Evolutionary conservation across 2,113 vertebrate genomes (phyloP).

Genomic region (Cariama cristata): DNA sequence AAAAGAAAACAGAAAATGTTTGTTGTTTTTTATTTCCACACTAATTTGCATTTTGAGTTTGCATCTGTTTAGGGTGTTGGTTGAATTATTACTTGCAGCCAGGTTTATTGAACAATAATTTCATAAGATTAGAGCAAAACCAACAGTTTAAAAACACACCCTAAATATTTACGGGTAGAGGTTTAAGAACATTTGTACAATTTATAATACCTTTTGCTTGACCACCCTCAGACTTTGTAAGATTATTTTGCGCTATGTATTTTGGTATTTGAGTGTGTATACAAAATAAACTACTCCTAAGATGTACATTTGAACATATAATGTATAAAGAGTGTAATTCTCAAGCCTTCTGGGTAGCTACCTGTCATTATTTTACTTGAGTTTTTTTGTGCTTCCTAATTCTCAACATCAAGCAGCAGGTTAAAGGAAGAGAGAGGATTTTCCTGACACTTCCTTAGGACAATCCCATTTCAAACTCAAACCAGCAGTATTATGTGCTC

Average conservation of each 20-base stretch:
- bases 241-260: background rate
- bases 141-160: background rate
- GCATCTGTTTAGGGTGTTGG: background rate
- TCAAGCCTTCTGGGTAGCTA: background rate
- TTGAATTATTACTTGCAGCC: background rate
- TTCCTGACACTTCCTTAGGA: background rate
- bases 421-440: background rate
- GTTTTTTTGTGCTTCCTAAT: background rate
- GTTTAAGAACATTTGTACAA: background rate
- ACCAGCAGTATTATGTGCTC: background rate
- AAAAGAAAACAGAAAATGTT: background rate
- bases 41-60: background rate
- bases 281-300: background rate
- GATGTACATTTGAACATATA: background rate
- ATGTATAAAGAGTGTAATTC: background rate
- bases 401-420: background rate
- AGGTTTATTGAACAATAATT: background rate
- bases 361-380: background rate
- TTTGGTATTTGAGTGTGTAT: background rate
- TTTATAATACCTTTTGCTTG: background rate
- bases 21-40: rapidly evolving
- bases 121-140: background rate
- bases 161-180: background rate
- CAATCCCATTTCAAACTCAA: background rate
- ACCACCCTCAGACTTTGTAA: background rate